Base-by-base conservation (phyloP, 2,888 invertebrate species). In the Anorthoa munda region DNA sequence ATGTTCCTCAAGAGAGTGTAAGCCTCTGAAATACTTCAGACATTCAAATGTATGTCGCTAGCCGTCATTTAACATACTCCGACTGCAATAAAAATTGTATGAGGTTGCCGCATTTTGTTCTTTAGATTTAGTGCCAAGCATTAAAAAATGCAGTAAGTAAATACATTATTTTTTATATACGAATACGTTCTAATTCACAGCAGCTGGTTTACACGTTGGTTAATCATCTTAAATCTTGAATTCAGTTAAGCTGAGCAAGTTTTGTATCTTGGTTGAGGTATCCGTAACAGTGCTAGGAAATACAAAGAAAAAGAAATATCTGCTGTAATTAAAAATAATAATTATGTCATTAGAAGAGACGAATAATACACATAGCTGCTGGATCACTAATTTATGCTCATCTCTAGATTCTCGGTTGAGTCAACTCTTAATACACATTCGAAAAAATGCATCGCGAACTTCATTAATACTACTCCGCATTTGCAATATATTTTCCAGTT, bases 11-110 rank as follows among this genome's bases (percentile, higher is more conserved):
- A 78, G 66, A 75, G 76, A 56, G 67, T 68, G 12, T 66, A 69
- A 79, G 63, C 64, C 67, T 71, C 77, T 61, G 75, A 65, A 72
- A 60, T 68, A 75, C 83, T 85, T 74, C 69, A 85, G 58, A 75
- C 66, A 79, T 64, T 74, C 61, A 77, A 85, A 83, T 73, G 59
- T 78, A 72, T 75, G 83, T 79, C 59, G 64, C 78, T 58, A 26
- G 21, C n/a, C 26, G 56, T 84, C 55, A 67, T 70, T 67, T 56
- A 64, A 55, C n/a, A 56, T 66, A 66, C 51, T 70, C 45, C 18
- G 23, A 53, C 50, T 58, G 66, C 60, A 60, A 48, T 81, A 65
- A 76, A 76, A 67, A 59, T 12, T 80, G 23, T 39, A 45, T 26
- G 17, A 7, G 46, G 7, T 66, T 83, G 51, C 39, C 18, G 31